Evolutionary conservation across 2,113 vertebrate species (phyloP).

Genomic region (Solenodon paradoxus): DNA sequence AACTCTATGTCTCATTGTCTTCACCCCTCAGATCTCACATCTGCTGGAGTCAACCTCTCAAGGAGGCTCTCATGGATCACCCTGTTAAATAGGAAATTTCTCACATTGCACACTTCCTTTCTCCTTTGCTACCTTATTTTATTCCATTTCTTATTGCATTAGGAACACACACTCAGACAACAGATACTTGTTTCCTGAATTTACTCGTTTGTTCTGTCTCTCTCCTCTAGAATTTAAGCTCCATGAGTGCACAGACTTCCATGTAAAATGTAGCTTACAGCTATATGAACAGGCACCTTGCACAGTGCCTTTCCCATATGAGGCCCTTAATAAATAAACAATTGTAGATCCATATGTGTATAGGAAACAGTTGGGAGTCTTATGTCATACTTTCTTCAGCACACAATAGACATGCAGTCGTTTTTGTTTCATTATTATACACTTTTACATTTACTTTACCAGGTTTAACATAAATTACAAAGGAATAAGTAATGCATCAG

Average conservation of each 20-base stretch:
- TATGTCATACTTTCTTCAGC: neutral
- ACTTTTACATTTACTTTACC: neutral
- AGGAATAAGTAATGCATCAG: neutral
- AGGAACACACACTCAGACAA: neutral
- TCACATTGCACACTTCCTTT: rapidly evolving
- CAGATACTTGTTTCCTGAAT: neutral
- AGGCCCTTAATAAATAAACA: neutral
- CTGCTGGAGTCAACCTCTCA: neutral
- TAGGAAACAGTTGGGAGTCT: neutral
- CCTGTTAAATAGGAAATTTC: neutral
- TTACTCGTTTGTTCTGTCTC: neutral
- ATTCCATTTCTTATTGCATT: neutral
- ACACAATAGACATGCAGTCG: neutral
- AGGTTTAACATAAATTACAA: conserved; percentile 48
- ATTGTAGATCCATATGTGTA: neutral
- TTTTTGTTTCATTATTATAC: conserved; percentile 29
- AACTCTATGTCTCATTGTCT: neutral
- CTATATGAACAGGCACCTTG: rapidly evolving
- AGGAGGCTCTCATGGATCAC: neutral
- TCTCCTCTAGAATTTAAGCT: neutral
- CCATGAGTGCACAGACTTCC: neutral
- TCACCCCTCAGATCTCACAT: neutral
- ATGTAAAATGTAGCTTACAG: neutral
- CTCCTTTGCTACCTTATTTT: neutral
- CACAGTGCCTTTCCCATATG: neutral